Evolutionary conservation across 2,113 vertebrate species (phyloP), one percentile per base, ranked within the genome.

Genomic region (Capra hircus): DNA sequence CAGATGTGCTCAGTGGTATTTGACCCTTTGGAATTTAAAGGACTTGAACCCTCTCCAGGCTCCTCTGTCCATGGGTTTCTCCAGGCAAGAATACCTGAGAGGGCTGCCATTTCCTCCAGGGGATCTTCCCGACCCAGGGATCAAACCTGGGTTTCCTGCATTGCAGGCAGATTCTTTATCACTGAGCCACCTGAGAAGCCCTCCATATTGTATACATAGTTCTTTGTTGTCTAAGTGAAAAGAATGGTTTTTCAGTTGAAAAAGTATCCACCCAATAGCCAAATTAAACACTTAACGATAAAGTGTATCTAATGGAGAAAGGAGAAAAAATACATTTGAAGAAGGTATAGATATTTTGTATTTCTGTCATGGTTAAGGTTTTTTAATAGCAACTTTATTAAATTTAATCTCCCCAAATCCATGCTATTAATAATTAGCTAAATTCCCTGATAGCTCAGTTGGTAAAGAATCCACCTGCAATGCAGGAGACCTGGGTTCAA

Each of bases 231-330:
- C 77, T 89, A 77, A 40, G 50, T 86, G 50, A 77, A 89, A 93
- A 96, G 21, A 91, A 62, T 87, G 45, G n/a, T 53, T 91, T 94
- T 92, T 92, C 11, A 19, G 0, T 3, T 90, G 36, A 80, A 71
- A 91, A 3, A 16, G 25, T 57, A 25, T 59, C 23, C 11, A 55
- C 28, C 81, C 30, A 83, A 36, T 81, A 71, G 36, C 43, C 36
- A 95, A 80, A 36, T 90, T 80, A 82, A 94, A 80, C 40, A 60
- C 43, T 82, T 94, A 93, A 88, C 52, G 15, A 50, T 83, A 48
- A 90, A 94, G 19, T 83, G 78, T 92, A 96, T 87, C 19, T 59
- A 52, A 60, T 93, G 71, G 21, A 50, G 62, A 97, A 96, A 95
- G 36, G 27, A 88, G 71, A 94, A 78, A 88, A 92, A 82, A 53